phyloP scores from a whole-genome alignment of 2,888 invertebrate species.

The Abrostola triplasia region DNA sequence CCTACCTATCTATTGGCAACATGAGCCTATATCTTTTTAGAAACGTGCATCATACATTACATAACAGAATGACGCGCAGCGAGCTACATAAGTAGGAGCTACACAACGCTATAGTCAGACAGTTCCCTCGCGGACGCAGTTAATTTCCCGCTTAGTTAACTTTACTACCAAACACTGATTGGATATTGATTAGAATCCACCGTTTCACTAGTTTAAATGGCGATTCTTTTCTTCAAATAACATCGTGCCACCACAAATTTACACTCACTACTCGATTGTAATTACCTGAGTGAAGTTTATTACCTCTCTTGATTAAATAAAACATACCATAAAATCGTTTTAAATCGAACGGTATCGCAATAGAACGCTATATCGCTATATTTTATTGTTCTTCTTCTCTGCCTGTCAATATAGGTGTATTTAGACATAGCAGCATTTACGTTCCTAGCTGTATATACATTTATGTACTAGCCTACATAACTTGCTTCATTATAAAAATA shows the following conservation, averaged over 20 bases:
- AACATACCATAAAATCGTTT: conserved; percentile 77
- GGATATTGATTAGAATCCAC: conserved; percentile 86
- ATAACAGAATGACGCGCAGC: conserved; percentile 25
- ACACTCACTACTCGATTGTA: conserved; percentile 84
- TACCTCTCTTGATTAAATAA: conserved; percentile 81
- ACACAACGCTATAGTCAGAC: conserved; percentile 51
- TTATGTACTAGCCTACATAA: no score
- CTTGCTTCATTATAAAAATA: no score
- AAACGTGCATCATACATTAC: conserved; percentile 14
- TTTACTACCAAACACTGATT: conserved; percentile 84
- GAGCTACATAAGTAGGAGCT: conserved; percentile 30
- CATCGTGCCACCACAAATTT: conserved; percentile 82
- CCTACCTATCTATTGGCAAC: not conserved
- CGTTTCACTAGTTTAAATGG: conserved; percentile 81
- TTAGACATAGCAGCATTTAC: not conserved
- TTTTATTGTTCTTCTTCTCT: conserved; percentile 36
- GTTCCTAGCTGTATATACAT: no score
- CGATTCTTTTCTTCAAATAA: conserved; percentile 82
- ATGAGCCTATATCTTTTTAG: not conserved
- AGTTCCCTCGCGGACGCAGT: conserved; percentile 69
- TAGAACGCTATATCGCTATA: conserved; percentile 32
- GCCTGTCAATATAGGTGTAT: conserved; percentile 3
- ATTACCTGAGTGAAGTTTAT: conserved; percentile 81
- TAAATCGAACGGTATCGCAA: conserved; percentile 55
- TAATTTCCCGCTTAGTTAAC: conserved; percentile 88